Percentiles rank a stretch among this genome's conserved stretches.
These are phyloP conservation scores for Erebia palarica DNA, from an alignment of 2,888 invertebrate species.

Conservation along the genomic window DNA sequence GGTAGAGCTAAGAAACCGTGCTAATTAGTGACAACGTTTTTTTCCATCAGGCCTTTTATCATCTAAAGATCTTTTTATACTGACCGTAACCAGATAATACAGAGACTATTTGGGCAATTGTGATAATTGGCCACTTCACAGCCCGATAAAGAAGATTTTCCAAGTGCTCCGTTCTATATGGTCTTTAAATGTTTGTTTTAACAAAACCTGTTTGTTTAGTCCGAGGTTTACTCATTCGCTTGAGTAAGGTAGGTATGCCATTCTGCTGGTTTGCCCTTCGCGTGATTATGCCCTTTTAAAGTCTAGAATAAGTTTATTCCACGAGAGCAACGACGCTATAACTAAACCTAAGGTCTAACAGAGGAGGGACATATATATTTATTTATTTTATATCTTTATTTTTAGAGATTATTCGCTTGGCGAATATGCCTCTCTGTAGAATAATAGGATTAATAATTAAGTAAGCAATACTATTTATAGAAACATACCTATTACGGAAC, in stretches of 20 bases:
- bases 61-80: not conserved
- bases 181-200: slow-evolving; percentile 22
- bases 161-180: slow-evolving; percentile 20
- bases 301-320: slow-evolving; percentile 18
- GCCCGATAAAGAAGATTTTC: slow-evolving; percentile 24
- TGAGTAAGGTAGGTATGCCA: not conserved
- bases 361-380: no score
- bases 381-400: no score
- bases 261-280: slow-evolving; percentile 16
- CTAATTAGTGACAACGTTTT: no score
- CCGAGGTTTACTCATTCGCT: not conserved
- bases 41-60: not conserved
- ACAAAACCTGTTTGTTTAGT: slow-evolving; percentile 29
- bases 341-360: no score
- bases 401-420: no score
- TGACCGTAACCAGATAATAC: not conserved
- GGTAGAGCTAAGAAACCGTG: no score
- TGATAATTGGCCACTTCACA: slow-evolving; percentile 35
- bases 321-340: not conserved
- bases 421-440: no score
- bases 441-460: no score
- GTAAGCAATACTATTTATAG: no score
- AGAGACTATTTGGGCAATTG: slow-evolving; percentile 18
- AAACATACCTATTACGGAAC: no score
- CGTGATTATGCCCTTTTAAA: slow-evolving; percentile 14